Evolutionary conservation across 2,888 invertebrate species (phyloP), one percentile per base, ranked within the genome.

Genomic region (Lacanobia oleracea): DNA sequence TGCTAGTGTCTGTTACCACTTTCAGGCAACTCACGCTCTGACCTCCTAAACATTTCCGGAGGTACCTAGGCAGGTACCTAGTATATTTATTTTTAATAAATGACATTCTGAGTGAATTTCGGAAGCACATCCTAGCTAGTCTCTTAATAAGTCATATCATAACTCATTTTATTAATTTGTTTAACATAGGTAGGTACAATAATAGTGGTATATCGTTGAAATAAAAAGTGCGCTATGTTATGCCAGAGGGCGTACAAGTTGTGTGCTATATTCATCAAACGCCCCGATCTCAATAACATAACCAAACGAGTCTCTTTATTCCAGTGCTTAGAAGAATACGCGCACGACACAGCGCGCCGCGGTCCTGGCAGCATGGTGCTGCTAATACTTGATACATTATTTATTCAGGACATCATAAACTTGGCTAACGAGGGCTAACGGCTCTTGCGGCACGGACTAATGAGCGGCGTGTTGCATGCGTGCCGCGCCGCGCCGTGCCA

Each of bases 391-490:
- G 68, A 68, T 77, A 71, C 86, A 77, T 84, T 81, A 84, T 67
- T 84, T 78, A 84, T 86, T 76, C 75, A 60, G 65, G 27, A 67
- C 72, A 66, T 86, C 84, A 86, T 86, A 86, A 86, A 84, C 56
- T 81, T 70, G 40, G 67, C 71, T 84, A 84, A 81, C 82, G 77
- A 84, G 84, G 61, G 67, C 62, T 81, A 78, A 72, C 84, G 75
- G 81, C 59, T 43, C 56, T 73, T 27, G 37, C 18, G 51, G 73
- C 78, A 14, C 70, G 70, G 67, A 64, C 82, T 85, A 86, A 85
- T 82, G 86, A 84, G 82, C 65, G 40, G 40, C 48, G 63, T 74
- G 70, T 43, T 60, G 68, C 67, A 68, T 78, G 78, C 86, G 86
- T 57, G 70, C 53, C 75, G 81, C 53, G 73, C 67, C 56, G 75